Evolutionary conservation across 2,797 vertebrate genomes (phyloP).

Genomic region (Melanotaenia pygmaea): DNA sequence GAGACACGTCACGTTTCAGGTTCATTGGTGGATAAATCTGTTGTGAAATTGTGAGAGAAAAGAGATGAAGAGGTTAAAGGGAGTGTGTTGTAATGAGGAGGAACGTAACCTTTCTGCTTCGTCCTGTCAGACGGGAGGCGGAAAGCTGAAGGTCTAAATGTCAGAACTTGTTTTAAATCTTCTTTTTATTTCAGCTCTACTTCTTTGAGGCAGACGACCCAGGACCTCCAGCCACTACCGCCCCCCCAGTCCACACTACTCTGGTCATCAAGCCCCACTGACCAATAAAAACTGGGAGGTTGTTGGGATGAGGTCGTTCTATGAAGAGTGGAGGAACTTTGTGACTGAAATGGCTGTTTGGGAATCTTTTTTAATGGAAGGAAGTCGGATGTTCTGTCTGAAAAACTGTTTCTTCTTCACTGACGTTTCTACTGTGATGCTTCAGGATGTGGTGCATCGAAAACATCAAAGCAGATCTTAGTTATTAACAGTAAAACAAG

Average conservation of each 20-base stretch:
- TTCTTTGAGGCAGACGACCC: conserved; percentile 72
- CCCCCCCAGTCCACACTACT: conserved; percentile 10
- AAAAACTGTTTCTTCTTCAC: no score
- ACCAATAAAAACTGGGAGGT: conserved; percentile 13
- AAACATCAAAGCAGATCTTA: no score
- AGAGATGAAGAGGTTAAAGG: no score
- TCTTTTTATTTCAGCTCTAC: conserved; percentile 74
- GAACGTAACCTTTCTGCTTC: no score
- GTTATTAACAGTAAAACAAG: not conserved
- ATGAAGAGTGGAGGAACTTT: not conserved
- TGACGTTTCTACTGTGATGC: conserved; percentile 13
- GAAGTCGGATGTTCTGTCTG: no score
- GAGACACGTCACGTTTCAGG: no score
- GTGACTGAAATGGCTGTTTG: not conserved
- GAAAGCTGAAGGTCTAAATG: no score
- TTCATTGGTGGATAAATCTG: no score
- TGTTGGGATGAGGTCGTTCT: not conserved
- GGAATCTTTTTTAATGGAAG: not conserved
- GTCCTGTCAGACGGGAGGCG: no score
- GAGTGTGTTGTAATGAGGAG: no score
- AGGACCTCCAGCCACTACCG: not conserved
- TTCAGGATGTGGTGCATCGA: conserved; percentile 10
- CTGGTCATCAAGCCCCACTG: conserved; percentile 42
- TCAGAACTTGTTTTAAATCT: no score
- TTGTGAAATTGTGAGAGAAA: no score